phyloP scores from a whole-genome alignment of 2,113 vertebrate genomes.

The Anguilla rostrata region DNA sequence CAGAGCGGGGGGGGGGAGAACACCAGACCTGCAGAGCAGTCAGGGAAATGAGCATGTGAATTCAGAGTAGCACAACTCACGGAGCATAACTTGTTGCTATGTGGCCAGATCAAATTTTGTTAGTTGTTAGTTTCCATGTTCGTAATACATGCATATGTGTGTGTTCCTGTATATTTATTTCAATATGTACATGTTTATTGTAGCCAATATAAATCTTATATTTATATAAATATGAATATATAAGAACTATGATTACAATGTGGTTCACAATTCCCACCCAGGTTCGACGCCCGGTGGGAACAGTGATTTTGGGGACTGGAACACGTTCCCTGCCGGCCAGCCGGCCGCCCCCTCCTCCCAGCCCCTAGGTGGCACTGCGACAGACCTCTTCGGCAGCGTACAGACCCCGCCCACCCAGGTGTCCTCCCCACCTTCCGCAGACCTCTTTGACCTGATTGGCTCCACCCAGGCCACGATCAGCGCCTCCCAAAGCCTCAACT shows the following conservation, averaged over 20 bases:
- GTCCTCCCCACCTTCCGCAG: conserved; percentile 67
- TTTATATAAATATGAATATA: no score
- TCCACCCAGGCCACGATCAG: conserved; percentile 82
- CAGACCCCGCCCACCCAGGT: conserved; percentile 62
- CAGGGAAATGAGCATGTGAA: not conserved
- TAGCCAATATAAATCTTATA: no score
- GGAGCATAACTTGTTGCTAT: not conserved
- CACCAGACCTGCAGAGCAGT: not conserved
- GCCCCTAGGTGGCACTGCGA: conserved; percentile 59
- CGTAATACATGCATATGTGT: not conserved
- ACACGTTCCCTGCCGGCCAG: conserved; percentile 80
- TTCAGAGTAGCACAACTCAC: not conserved
- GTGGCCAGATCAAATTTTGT: not conserved
- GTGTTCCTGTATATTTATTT: not conserved
- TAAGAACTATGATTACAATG: no score
- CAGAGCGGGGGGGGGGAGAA: not conserved
- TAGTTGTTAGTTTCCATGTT: not conserved
- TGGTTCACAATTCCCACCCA: conserved; percentile 34
- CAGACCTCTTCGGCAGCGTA: conserved; percentile 62
- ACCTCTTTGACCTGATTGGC: conserved; percentile 90
- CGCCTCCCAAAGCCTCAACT: conserved; percentile 91
- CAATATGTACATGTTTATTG: no score
- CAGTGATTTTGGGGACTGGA: conserved; percentile 95
- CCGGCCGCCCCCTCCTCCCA: conserved; percentile 58
- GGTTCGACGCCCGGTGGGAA: conserved; percentile 80